Conservation (phyloP, 2,113 vertebrate species). For the Zosterops hypoxanthus region DNA sequence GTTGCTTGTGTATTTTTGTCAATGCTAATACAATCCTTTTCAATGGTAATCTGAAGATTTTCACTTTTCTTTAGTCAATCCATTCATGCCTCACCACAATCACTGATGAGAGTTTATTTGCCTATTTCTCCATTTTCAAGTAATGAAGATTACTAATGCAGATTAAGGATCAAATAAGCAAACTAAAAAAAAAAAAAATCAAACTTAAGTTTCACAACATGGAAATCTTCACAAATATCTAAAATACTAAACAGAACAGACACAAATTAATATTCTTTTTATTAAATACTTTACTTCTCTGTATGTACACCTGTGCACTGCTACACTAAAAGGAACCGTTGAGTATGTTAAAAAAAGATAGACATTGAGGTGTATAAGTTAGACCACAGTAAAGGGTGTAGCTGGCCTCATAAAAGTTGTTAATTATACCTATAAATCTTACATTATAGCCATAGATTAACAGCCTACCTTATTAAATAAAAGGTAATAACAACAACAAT, state of each 20-base stretch:
- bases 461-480: background rate
- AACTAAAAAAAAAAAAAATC: background rate
- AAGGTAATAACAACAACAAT: background rate
- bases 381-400: background rate
- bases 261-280: background rate
- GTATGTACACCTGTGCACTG: background rate
- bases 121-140: background rate
- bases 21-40: background rate
- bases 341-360: background rate
- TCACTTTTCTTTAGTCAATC: background rate
- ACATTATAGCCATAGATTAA: background rate
- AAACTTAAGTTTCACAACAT: background rate
- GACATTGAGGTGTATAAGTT: background rate
- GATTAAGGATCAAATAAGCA: background rate
- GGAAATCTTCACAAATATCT: background rate
- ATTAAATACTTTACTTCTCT: background rate
- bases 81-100: background rate
- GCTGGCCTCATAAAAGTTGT: background rate
- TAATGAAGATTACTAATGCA: background rate
- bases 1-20: background rate
- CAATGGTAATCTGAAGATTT: background rate
- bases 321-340: background rate
- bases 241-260: background rate
- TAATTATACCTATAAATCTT: background rate
- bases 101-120: background rate